These are phyloP conservation scores for Pipistrellus pygmaeus DNA, from an alignment of 2,797 vertebrate genomes.

Conservation along the genomic window DNA sequence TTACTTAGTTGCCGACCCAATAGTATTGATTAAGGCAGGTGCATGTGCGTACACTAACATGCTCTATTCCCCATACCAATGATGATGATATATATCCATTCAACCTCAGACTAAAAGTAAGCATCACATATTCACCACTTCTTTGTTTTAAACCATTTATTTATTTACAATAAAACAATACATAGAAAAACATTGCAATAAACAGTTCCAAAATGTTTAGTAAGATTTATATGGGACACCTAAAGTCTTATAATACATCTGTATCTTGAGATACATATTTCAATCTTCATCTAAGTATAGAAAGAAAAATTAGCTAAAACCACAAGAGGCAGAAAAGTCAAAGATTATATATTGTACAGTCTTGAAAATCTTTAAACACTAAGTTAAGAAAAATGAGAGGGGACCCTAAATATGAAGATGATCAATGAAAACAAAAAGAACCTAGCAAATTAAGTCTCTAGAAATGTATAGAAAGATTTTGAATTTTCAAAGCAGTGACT, in stretches of 20 bases:
- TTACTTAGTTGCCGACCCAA: too few relatives aligned
- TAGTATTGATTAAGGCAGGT: conserved; percentile 40
- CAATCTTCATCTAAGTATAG: conserved; percentile 38
- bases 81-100: neutral
- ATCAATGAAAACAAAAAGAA: conserved; percentile 53
- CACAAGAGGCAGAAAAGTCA: conserved; percentile 46
- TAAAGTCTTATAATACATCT: conserved; percentile 20
- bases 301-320: conserved; percentile 46
- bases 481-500: conserved; percentile 31
- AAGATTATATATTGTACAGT: conserved; percentile 23
- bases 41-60: neutral
- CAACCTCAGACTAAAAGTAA: neutral
- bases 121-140: neutral
- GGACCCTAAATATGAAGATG: conserved; percentile 52
- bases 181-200: conserved; percentile 14
- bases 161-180: conserved; percentile 31
- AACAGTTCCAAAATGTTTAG: conserved; percentile 5
- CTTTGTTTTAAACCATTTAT: conserved; percentile 35
- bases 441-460: conserved; percentile 44
- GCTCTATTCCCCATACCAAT: neutral
- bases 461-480: conserved; percentile 37
- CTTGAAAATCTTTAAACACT: conserved; percentile 53
- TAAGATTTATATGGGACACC: conserved; percentile 33
- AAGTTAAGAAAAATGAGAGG: conserved; percentile 54
- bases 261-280: neutral